Evolutionary conservation across 30 jellyfish, hydroid and myxozoan genomes (phyloP).

Genomic region (Chrysaora quinquecirrha): DNA sequence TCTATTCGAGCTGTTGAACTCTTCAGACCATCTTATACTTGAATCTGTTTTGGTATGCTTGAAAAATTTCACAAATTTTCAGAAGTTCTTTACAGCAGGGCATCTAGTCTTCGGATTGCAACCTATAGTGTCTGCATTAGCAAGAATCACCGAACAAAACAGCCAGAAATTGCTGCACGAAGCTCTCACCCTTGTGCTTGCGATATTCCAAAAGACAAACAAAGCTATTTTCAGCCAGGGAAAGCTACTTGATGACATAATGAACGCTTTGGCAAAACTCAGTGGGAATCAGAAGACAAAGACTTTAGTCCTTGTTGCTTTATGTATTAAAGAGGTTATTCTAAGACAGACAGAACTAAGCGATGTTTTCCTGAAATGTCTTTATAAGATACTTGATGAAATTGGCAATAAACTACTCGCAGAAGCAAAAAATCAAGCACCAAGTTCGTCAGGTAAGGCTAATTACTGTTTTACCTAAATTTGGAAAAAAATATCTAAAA

Average conservation of each 20-base stretch:
- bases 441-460: neutral
- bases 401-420: constrained; percentile 3
- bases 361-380: neutral
- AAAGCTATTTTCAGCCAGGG: neutral
- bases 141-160: neutral
- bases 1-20: constrained; percentile 67
- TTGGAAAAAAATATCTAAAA: too few relatives aligned
- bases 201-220: constrained; percentile 20
- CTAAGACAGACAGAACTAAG: too few relatives aligned
- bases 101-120: constrained; percentile 78
- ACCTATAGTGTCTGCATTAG: constrained; percentile 47
- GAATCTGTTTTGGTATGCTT: constrained; percentile 51
- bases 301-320: neutral
- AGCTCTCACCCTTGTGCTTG: constrained; percentile 18
- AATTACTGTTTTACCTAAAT: too few relatives aligned
- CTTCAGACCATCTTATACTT: constrained; percentile 32
- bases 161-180: constrained; percentile 20
- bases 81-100: constrained; percentile 64
- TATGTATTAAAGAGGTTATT: constrained; percentile 13
- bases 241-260: neutral
- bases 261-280: neutral
- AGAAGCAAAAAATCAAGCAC: neutral
- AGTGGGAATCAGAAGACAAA: constrained; percentile 27
- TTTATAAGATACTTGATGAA: neutral
- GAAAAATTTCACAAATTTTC: constrained; percentile 21